phyloP scores from a whole-genome alignment of 1,140 invertebrate species.

The Sesamia nonagrioides region DNA sequence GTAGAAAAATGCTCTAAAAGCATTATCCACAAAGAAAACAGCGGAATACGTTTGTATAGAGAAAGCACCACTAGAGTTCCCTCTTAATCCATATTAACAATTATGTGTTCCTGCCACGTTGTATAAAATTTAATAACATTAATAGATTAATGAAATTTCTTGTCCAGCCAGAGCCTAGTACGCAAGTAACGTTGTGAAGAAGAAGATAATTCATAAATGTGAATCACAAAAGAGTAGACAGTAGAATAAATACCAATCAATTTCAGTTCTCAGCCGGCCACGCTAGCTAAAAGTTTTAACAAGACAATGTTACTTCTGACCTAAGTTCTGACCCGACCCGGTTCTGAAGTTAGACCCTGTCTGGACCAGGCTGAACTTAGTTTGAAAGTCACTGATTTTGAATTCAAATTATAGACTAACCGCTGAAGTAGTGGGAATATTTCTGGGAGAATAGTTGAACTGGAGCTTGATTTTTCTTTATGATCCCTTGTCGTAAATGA shows the following conservation, averaged over 20 bases:
- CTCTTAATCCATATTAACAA: no score
- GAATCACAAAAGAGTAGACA: neutral
- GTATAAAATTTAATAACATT: no score
- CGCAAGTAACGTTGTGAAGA: no score
- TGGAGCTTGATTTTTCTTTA: neutral
- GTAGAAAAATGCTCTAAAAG: no score
- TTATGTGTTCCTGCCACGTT: no score
- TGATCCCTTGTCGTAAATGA: no score
- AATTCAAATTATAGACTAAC: no score
- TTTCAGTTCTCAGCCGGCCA: neutral
- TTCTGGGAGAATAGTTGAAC: neutral
- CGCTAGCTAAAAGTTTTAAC: neutral
- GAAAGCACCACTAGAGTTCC: no score
- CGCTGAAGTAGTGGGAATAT: neutral
- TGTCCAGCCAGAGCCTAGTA: no score
- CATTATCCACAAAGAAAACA: no score
- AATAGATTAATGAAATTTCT: no score
- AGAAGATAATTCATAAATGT: neutral
- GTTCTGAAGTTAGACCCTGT: neutral
- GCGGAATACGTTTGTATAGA: no score
- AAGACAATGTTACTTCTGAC: conserved; percentile 10
- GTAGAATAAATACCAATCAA: neutral
- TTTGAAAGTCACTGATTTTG: neutral
- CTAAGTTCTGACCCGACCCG: neutral
- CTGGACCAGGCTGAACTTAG: neutral